phyloP scores from a whole-genome alignment of 2,113 vertebrate species.

The Megaceryle maxima region DNA sequence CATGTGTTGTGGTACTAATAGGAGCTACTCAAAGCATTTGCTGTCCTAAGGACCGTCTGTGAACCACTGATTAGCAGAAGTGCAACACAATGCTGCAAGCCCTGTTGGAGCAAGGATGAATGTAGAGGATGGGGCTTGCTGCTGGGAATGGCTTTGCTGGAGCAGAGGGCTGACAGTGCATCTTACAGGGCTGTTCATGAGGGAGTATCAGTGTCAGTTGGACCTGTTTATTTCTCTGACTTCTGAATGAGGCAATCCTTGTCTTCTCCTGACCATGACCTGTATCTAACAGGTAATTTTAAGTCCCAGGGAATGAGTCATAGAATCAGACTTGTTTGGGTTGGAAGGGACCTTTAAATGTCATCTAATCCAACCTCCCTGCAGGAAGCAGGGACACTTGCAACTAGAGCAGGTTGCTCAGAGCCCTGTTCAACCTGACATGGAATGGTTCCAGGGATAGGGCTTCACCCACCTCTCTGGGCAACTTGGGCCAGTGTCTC shows the following conservation, averaged over 20 bases:
- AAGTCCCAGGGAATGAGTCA: neutral
- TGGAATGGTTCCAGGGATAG: neutral
- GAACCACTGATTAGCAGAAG: neutral
- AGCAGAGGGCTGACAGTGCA: neutral
- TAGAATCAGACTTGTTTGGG: neutral
- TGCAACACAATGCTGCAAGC: fast-evolving
- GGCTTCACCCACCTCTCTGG: neutral
- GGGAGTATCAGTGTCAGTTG: neutral
- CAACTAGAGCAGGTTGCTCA: neutral
- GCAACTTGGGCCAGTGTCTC: neutral
- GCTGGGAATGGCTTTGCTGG: neutral
- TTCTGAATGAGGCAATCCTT: neutral
- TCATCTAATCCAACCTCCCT: neutral
- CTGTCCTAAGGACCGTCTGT: fast-evolving
- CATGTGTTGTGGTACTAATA: fast-evolving
- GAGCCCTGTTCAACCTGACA: neutral
- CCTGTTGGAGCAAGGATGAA: neutral
- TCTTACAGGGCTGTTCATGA: neutral
- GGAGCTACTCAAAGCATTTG: neutral
- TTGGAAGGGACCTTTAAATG: neutral
- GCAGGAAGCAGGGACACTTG: neutral
- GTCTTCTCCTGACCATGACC: neutral
- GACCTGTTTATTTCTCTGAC: neutral
- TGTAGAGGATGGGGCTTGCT: neutral
- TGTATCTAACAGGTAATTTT: neutral